A percentile compares a stretch with the other conserved stretches of the same genome.
These are phyloP conservation scores for Melanotaenia trifasciata DNA, from an alignment of 2,797 vertebrate genomes.

Conservation along the genomic window DNA sequence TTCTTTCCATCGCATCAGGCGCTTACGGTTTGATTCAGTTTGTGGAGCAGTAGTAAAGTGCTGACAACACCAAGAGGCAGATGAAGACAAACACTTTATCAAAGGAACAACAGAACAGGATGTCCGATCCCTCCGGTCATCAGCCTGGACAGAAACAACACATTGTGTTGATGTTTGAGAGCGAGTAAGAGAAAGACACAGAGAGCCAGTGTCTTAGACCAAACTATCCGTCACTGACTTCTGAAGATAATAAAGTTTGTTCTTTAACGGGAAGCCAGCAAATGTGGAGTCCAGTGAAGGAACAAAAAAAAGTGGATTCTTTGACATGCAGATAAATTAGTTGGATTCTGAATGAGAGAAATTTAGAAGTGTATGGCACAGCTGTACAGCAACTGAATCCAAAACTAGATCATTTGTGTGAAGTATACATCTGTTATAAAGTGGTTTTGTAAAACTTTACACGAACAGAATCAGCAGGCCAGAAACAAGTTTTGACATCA, in stretches of 20 bases:
- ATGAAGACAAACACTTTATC: conserved; percentile 51
- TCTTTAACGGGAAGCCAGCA: conserved; percentile 25
- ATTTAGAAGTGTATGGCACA: too few species aligned
- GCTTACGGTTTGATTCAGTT: conserved; percentile 13
- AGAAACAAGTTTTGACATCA: conserved; percentile 7
- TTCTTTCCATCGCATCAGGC: conserved; percentile 26
- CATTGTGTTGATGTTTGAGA: conserved; percentile 18
- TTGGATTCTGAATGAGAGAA: not conserved
- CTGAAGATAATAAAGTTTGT: not conserved
- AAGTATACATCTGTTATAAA: conserved; percentile 1
- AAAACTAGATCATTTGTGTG: conserved; percentile 1
- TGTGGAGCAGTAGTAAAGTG: conserved; percentile 40
- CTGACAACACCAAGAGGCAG: conserved; percentile 45
- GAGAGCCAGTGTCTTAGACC: conserved; percentile 19
- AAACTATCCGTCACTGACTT: conserved; percentile 18
- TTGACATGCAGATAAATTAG: conserved; percentile 22
- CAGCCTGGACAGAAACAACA: too few species aligned
- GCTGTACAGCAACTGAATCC: conserved; percentile 14
- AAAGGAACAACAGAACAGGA: conserved; percentile 23
- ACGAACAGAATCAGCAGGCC: conserved; percentile 11
- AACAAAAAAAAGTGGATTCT: conserved; percentile 15
- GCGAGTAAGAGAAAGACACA: not conserved
- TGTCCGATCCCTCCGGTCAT: too few species aligned
- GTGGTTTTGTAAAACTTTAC: conserved; percentile 1
- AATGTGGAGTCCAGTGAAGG: conserved; percentile 8